Evolutionary conservation across 2,113 vertebrate genomes (phyloP), one percentile per base, ranked within the genome.

Genomic region (Eptesicus fuscus): DNA sequence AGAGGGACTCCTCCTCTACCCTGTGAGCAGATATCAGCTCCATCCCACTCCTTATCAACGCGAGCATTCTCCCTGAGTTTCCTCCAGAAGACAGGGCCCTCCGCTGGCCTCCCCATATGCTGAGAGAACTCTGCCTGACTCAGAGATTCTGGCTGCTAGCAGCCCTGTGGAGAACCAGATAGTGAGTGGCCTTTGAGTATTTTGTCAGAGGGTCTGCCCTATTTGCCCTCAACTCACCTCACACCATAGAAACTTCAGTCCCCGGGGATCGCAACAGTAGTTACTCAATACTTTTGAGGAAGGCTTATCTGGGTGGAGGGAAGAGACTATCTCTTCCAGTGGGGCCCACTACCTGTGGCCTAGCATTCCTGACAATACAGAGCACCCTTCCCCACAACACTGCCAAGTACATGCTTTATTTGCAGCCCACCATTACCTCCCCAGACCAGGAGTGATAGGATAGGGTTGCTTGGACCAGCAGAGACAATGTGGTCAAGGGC

Each of bases 281-380:
- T 96, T 92, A 56, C 90, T 91, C 87, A 87, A 40, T n/a, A 77
- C 63, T 76, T 84, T 67, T 42, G 22, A 91, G 67, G 91, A 89
- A 89, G 61, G 79, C 35, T 87, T 69, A 89, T 35, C 94, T 83
- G 69, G 63, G 12, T 23, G 23, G 56, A 90, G n/a, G 23, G 89
- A 80, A 83, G 30, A 8, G 9, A 35, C 35, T 22, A 12, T 35
- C 93, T 59, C 73, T 88, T 56, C 90, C 42, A 12, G 22, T 14
- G 74, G 79, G 85, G 82, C 44, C n/a, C 23, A 4, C 32, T 20
- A 8, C 23, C 49, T 7, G 5, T 28, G 30, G 30, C 22, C 61
- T 28, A 8, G 30, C 71, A n/a, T 23, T 23, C 32, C 8, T 30
- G 51, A 42, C 25, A 35, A 4, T 32, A 25, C n/a, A 56, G 23